Evolutionary conservation across 2,888 invertebrate genomes (phyloP), one percentile per base, ranked within the genome.

Genomic region (Yponomeuta sedellus): DNA sequence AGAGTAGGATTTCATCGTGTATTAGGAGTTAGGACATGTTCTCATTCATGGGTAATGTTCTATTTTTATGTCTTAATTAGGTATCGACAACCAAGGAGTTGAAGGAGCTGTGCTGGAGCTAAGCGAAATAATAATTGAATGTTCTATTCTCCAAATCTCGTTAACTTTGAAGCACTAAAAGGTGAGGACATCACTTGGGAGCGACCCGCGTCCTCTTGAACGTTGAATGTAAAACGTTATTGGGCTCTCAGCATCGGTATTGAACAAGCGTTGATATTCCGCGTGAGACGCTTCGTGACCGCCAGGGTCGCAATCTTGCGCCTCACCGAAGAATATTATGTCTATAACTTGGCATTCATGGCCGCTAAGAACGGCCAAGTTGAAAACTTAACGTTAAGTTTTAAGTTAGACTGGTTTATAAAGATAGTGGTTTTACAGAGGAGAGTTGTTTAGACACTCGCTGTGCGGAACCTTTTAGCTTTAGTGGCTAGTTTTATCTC

Each of bases 151-250:
- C 16, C 4, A 52, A 52, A 52, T 52, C 44, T 52, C 44, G 16
- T 52, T 52, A 52, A 52, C 44, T 52, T 44, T 52, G 16, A 52
- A 52, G 61, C 61, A 39, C 34, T 12, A 34, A 16, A 19, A 28
- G 34, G 8, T n/a, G 61, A 39, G 34, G 44, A 16, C 16, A 12
- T 52, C 44, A 52, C 16, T 34, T 16, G 44, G 44, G 44, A 52
- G 44, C 44, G 12, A 52, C 44, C 44, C 44, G 16, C 44, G 16
- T 52, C 44, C 44, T 16, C 22, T 52, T 10, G 19, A 52, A 61
- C 69, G 71, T 72, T 76, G 80, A 80, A 78, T 81, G 80, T 83
- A 81, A 81, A 83, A 77, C 79, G 81, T 82, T 85, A 85, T 84
- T 82, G 82, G 81, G 77, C 75, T 76, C 76, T 77, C 77, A 77